A percentile compares a stretch with the other conserved stretches of the same genome.
Conservation (phyloP, 2,888 invertebrate species). For the Parthenolecanium corni region DNA sequence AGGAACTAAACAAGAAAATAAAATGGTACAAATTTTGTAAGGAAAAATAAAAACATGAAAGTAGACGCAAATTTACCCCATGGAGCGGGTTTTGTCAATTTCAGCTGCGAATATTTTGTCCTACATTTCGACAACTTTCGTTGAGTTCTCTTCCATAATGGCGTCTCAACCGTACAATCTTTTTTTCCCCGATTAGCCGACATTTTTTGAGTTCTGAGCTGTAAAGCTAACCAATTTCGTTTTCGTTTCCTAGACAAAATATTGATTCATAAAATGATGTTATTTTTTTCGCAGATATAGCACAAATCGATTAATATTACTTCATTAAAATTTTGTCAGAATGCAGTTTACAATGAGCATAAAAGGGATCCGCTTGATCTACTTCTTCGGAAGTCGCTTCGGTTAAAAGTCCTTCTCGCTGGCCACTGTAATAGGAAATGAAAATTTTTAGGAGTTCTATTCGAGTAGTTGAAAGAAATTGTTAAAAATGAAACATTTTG, state of each 20-base stretch:
- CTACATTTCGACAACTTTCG: constrained; percentile 73
- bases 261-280: constrained; percentile 12
- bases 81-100: constrained; percentile 27
- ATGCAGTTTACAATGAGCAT: constrained; percentile 90
- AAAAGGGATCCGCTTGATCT: constrained; percentile 91
- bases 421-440: constrained; percentile 53
- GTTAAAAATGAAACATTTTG: constrained; percentile 24
- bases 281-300: constrained; percentile 4
- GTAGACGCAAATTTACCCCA: constrained; percentile 13
- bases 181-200: constrained; percentile 49
- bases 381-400: constrained; percentile 84
- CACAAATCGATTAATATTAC: constrained; percentile 18
- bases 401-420: constrained; percentile 80
- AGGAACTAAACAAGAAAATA: constrained; percentile 50
- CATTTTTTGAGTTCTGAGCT: constrained; percentile 51
- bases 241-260: constrained; percentile 33
- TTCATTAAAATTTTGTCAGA: constrained; percentile 59
- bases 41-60: neutral
- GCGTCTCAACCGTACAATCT: constrained; percentile 53
- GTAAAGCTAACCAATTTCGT: constrained; percentile 57
- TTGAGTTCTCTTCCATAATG: constrained; percentile 52
- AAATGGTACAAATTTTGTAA: neutral
- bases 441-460: neutral
- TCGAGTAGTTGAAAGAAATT: neutral
- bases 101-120: constrained; percentile 30